These are phyloP conservation scores for Cherax quadricarinatus DNA, from an alignment of 1,140 invertebrate genomes.

Conservation along the genomic window DNA sequence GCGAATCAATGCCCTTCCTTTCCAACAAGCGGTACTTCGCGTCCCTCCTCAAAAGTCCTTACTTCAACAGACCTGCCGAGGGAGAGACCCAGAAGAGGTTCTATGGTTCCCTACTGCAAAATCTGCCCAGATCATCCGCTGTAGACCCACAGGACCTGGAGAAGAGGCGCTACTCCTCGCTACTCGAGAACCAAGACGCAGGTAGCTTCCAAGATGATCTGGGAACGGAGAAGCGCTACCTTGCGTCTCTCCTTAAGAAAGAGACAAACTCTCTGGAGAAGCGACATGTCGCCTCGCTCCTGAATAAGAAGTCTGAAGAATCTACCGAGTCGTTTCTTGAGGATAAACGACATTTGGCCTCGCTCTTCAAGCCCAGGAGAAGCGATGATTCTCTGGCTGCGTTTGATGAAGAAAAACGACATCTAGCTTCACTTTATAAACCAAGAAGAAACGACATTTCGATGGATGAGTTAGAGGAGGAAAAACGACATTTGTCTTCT, in stretches of 20 bases:
- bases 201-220: not conserved
- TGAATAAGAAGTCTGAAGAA: not conserved
- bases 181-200: not conserved
- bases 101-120: not conserved
- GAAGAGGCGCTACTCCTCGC: not conserved
- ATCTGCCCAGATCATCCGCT: not conserved
- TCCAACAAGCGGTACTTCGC: slow-evolving; percentile 43
- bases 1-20: slow-evolving; percentile 26
- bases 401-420: slow-evolving; percentile 26
- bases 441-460: not conserved
- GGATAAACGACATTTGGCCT: slow-evolving; percentile 40
- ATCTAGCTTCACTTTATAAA: slow-evolving; percentile 14
- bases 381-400: not conserved
- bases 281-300: slow-evolving; percentile 17
- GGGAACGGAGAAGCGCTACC: slow-evolving; percentile 14
- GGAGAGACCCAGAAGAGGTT: not conserved
- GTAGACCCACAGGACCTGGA: too few species aligned
- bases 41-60: slow-evolving; percentile 29
- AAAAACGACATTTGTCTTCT: slow-evolving; percentile 24
- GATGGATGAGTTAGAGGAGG: not conserved
- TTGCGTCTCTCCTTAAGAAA: slow-evolving; percentile 10
- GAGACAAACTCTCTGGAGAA: slow-evolving; percentile 16
- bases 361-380: slow-evolving; percentile 25
- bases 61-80: not conserved
- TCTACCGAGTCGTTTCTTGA: not conserved